A percentile compares a stretch with the other conserved stretches of the same genome.
These are phyloP conservation scores for Aspidoscelis tigris DNA, from an alignment of 2,113 vertebrate species.

Conservation along the genomic window DNA sequence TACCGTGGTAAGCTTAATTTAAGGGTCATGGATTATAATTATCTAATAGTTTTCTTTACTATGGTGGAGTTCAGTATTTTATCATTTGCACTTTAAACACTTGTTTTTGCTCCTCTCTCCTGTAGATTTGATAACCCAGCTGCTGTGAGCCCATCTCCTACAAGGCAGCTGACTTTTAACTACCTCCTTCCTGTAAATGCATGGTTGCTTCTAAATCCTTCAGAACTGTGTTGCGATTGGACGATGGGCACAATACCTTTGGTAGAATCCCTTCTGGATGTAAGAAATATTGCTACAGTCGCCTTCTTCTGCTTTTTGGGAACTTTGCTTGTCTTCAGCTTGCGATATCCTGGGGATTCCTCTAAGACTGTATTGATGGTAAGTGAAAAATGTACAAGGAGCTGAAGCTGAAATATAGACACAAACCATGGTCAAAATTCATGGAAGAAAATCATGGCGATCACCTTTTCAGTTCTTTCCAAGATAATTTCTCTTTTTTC, in stretches of 20 bases:
- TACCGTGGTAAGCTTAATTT: too few relatives aligned
- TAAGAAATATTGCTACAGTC: conserved; percentile 90
- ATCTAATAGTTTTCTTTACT: not conserved
- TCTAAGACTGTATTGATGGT: conserved; percentile 96
- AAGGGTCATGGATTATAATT: too few relatives aligned
- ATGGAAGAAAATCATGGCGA: not conserved
- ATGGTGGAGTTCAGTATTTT: not conserved
- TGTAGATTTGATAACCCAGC: conserved; percentile 97
- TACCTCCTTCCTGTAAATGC: conserved; percentile 96
- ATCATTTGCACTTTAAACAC: conserved; percentile 1
- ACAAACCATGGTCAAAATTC: not conserved
- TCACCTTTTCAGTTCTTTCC: not conserved
- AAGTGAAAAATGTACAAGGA: conserved; percentile 41
- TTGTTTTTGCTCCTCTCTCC: conserved; percentile 31
- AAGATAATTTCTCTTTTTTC: not conserved
- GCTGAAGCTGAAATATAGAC: not conserved
- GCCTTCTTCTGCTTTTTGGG: conserved; percentile 86
- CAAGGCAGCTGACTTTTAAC: conserved; percentile 96
- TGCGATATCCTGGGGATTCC: conserved; percentile 86
- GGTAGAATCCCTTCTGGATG: conserved; percentile 90
- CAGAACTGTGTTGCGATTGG: conserved; percentile 98
- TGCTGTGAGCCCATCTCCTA: conserved; percentile 91
- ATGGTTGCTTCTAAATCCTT: conserved; percentile 95
- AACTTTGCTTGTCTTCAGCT: conserved; percentile 85
- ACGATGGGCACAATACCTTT: conserved; percentile 98